A percentile compares a stretch with the other conserved stretches of the same genome.
Conservation (phyloP, 2,888 invertebrate species). For the Hoplodrina ambigua region DNA sequence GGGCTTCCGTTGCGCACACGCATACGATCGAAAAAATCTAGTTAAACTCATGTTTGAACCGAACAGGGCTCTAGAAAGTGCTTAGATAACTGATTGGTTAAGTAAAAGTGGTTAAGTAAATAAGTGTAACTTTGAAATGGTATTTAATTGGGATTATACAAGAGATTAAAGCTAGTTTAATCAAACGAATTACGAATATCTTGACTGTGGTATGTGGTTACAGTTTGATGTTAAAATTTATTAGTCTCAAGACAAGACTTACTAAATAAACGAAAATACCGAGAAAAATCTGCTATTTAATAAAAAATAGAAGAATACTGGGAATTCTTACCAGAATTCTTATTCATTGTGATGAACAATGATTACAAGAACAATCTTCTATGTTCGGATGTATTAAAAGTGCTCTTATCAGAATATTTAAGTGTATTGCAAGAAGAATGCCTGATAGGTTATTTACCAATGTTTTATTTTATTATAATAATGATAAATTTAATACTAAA, state of each 20-base stretch:
- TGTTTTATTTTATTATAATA: neutral
- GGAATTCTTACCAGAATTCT: neutral
- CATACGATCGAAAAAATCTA: constrained; percentile 58
- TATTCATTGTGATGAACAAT: neutral
- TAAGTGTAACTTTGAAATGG: constrained; percentile 20
- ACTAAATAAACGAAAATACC: too few species aligned
- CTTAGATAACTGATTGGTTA: constrained; percentile 53
- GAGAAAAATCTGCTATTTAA: neutral
- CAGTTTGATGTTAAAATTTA: too few species aligned
- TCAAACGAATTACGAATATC: neutral
- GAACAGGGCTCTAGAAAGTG: constrained; percentile 57
- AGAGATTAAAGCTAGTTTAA: neutral
- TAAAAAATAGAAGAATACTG: neutral
- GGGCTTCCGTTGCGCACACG: constrained; percentile 64
- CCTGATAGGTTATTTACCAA: too few species aligned
- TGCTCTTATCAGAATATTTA: too few species aligned
- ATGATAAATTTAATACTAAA: neutral
- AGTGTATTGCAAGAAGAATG: too few species aligned
- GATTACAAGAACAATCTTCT: neutral
- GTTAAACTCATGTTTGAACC: constrained; percentile 44
- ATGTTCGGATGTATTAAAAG: too few species aligned
- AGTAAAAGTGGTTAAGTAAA: constrained; percentile 54
- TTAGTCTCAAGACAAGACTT: too few species aligned
- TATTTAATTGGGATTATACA: constrained; percentile 19
- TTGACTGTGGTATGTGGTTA: too few species aligned